Percentiles rank a stretch among this genome's conserved stretches.
These are phyloP conservation scores for Proisotoma minuta DNA, from an alignment of 2,888 invertebrate genomes.

Conservation along the genomic window DNA sequence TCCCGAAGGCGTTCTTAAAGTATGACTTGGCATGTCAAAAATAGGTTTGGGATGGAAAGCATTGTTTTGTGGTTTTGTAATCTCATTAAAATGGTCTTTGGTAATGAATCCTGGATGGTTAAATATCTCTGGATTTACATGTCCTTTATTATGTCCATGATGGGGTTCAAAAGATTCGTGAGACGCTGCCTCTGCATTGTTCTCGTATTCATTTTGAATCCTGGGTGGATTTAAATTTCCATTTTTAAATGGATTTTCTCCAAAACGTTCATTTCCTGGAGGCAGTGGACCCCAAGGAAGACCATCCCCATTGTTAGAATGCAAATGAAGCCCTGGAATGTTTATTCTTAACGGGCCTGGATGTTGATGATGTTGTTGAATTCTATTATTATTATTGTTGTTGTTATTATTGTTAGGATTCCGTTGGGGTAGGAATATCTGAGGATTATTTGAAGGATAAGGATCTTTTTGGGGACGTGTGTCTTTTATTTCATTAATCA, in stretches of 20 bases:
- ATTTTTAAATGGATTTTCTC: conserved; percentile 22
- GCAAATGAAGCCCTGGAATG: background rate
- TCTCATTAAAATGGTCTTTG: conserved; percentile 2
- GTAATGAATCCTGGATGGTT: conserved; percentile 8
- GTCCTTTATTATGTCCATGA: background rate
- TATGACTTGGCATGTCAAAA: background rate
- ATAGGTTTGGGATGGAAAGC: background rate
- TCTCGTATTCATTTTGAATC: conserved; percentile 11
- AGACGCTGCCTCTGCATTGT: background rate
- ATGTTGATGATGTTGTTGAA: background rate
- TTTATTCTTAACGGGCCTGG: background rate
- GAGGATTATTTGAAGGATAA: background rate
- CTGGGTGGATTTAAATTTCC: conserved; percentile 27
- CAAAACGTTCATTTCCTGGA: background rate
- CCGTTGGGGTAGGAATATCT: conserved; percentile 4
- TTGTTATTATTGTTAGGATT: background rate
- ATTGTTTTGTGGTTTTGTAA: background rate
- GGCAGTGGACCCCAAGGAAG: background rate
- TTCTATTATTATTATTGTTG: background rate
- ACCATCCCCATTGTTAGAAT: background rate
- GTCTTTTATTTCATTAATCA: conserved; percentile 12
- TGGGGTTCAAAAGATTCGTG: conserved; percentile 9
- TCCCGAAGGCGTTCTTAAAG: background rate
- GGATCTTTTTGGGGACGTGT: background rate
- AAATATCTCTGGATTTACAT: background rate